A percentile compares a stretch with the other conserved stretches of the same genome.
Conservation (phyloP, 2,888 invertebrate species). For the Ormyrus rosae region DNA sequence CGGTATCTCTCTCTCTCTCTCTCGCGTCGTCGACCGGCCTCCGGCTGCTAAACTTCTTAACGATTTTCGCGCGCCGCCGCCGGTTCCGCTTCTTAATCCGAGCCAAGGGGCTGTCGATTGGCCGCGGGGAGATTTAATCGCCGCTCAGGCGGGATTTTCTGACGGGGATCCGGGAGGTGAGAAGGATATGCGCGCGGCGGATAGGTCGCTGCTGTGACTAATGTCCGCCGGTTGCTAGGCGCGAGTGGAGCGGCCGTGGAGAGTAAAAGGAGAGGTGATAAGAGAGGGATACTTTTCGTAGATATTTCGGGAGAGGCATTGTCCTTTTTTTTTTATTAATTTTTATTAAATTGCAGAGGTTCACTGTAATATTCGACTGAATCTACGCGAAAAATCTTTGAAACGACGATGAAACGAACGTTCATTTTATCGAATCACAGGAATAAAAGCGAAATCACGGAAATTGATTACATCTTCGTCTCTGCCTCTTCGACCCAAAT, state of each 20-base stretch:
- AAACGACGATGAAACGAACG: too few species aligned
- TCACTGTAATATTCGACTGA: too few species aligned
- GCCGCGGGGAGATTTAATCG: constrained; percentile 65
- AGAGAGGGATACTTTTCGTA: too few species aligned
- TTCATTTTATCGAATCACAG: too few species aligned
- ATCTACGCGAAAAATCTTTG: too few species aligned
- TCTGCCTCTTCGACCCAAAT: background rate
- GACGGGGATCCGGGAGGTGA: constrained; percentile 57
- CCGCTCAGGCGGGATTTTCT: constrained; percentile 68
- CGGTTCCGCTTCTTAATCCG: too few species aligned
- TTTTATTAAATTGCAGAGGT: too few species aligned
- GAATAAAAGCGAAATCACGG: background rate
- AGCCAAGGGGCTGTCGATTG: too few species aligned
- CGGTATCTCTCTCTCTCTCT: constrained; percentile 29
- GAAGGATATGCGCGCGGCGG: background rate
- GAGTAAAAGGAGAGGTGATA: too few species aligned
- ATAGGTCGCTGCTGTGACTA: constrained; percentile 10
- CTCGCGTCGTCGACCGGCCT: constrained; percentile 25
- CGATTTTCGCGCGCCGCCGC: background rate
- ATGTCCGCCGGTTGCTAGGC: constrained; percentile 3
- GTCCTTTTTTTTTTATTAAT: too few species aligned
- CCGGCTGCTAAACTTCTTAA: background rate
- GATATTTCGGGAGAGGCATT: too few species aligned
- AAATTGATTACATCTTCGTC: constrained; percentile 45
- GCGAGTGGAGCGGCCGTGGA: background rate